Conservation (phyloP, 2,888 invertebrate species). For the Idaea straminata region DNA sequence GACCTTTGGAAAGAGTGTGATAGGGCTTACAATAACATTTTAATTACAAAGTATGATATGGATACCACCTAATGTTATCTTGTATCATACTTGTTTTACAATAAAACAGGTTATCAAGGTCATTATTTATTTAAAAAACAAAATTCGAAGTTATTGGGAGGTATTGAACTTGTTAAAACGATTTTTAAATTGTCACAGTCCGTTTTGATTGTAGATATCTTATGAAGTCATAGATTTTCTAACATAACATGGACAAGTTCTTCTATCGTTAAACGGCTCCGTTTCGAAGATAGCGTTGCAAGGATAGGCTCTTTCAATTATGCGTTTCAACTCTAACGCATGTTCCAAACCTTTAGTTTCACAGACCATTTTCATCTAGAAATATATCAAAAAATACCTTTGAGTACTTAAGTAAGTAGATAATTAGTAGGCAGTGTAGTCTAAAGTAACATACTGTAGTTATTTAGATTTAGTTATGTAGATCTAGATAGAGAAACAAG, state of each 20-base stretch:
- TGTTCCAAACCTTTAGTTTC: constrained; percentile 91
- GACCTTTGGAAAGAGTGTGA: too few species aligned
- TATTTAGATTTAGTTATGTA: too few species aligned
- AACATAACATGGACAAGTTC: constrained; percentile 62
- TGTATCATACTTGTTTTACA: constrained; percentile 12
- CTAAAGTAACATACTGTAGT: too few species aligned
- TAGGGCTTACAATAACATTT: background rate
- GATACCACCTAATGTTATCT: constrained; percentile 9
- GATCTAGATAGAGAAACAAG: too few species aligned
- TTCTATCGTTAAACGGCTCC: constrained; percentile 62
- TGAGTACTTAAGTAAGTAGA: background rate
- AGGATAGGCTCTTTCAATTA: constrained; percentile 59
- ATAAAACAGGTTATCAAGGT: constrained; percentile 19
- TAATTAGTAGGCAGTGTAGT: too few species aligned
- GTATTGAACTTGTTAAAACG: constrained; percentile 5
- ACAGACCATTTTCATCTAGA: constrained; percentile 89
- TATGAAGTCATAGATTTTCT: constrained; percentile 29
- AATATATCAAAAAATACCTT: constrained; percentile 18
- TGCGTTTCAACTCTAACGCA: constrained; percentile 72
- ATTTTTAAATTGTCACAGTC: constrained; percentile 1
- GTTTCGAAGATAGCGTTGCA: constrained; percentile 52
- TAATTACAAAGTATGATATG: background rate
- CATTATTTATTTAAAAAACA: constrained; percentile 16
- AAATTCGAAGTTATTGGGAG: constrained; percentile 2
- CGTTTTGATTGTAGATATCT: background rate